Base-by-base conservation (phyloP, 2,797 vertebrate genomes). In the Catharus ustulatus region DNA sequence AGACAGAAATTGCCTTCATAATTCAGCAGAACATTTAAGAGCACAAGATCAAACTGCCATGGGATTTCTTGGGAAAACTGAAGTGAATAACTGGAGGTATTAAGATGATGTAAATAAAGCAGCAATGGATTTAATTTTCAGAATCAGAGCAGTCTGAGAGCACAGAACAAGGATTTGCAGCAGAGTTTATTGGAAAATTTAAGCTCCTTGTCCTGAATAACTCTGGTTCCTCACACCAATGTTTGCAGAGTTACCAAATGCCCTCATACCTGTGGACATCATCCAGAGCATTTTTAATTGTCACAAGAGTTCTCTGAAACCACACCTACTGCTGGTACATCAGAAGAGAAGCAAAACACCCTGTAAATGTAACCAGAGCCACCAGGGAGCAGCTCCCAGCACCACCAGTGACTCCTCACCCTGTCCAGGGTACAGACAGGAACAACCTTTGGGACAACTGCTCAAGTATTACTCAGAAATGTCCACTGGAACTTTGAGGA, bases 391-490 rank as follows among this genome's bases (percentile, higher is more conserved):
- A 48, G 27, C 52, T 75, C 21, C 30, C 68, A 78, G 71, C 32
- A 58, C 27, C 46, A 23, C 1, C 69, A 45, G 19, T 0, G 0
- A 30, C 51, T 46, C 20, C 40, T 57, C n/a, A 11, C 36, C 20
- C 27, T 24, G 32, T 4, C 26, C 86, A 52, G 38, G 1, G 4
- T 0, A 23, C 30, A 20, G 9, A n/a, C 11, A 38, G 29, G n/a
- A 68, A 30, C 18, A 45, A n/a, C 21, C 21, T 30, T n/a, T 5
- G 68, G 10, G n/a, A 54, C 2, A 81, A 62, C 43, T 68, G 27
- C 5, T 40, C 34, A 57, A 36, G 9, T 3, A 32, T 9, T 34
- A 6, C 64, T 5, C 87, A 71, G 57, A 76, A 89, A 66, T 2
- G 5, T 9, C 21, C 51, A 13, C 30, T 18, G 57, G 18, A 78